Evolutionary conservation across 2,888 invertebrate genomes (phyloP), one percentile per base, ranked within the genome.

Genomic region (Onchidella celtica): DNA sequence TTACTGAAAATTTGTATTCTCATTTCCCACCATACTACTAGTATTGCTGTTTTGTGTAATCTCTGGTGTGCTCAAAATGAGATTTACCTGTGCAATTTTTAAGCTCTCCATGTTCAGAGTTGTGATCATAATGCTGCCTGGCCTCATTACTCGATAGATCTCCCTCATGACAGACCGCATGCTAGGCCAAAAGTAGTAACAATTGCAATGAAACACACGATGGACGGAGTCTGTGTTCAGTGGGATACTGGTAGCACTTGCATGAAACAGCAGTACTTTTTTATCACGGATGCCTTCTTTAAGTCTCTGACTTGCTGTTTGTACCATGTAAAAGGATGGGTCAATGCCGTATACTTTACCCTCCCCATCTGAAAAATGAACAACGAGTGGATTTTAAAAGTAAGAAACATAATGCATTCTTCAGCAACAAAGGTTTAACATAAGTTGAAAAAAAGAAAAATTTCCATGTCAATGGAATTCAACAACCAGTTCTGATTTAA

Each of bases 151-250:
- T n/a, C 91, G 84, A 32, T 87, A 81, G 0, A 92, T 81, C 76
- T 91, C 91, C 59, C 73, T 59, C n/a, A 84, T 79, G 9, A 86
- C 86, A 0, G 32, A 40, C 27, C 85, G 77, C 81, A 88, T 78
- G 69, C 88, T 86, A 6, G 87, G 86, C 92, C 92, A 92, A 82
- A 90, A 92, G 83, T 91, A 90, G 86, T 87, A 91, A 80, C 88
- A 89, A 84, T 92, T 91, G 32, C 83, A 84, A 82, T 92, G 92
- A 81, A 89, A 92, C 36, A 90, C 87, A 11, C 87, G 77, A 66
- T 92, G 88, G 85, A 92, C 90, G 3, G 61, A 85, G 79, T 88
- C 85, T 9, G 85, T 82, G 40, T 87, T 79, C 69, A 84, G 90
- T 3, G 91, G 90, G 61, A 92, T 83, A 17, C 87, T 61, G n/a